Percentiles rank a stretch among this genome's conserved stretches.
phyloP scores from a whole-genome alignment of 2,113 vertebrate genomes.

The Gallinago paraguaiae region DNA sequence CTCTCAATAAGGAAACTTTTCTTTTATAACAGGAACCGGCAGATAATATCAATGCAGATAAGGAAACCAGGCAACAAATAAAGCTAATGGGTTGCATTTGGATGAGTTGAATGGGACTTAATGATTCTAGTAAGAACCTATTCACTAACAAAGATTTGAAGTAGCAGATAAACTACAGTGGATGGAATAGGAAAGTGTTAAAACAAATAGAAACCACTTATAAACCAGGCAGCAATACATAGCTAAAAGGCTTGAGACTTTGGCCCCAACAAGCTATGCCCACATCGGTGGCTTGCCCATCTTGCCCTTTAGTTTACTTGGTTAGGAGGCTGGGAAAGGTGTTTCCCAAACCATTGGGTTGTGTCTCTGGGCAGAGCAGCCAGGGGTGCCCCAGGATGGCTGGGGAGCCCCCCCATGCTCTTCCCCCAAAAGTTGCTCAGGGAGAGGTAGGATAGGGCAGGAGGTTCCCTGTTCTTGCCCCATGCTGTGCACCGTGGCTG shows the following conservation, averaged over 20 bases:
- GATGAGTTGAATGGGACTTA: constrained; percentile 30
- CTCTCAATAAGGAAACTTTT: not conserved
- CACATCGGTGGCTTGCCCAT: not conserved
- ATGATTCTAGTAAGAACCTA: not conserved
- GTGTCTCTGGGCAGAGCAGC: not conserved
- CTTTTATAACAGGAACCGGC: constrained; percentile 3
- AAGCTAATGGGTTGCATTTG: constrained; percentile 36
- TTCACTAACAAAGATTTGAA: not conserved
- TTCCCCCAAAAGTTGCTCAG: no score
- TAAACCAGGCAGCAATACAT: not conserved
- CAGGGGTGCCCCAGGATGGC: no score
- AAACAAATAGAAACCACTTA: constrained; percentile 50
- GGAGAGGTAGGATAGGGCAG: rapidly evolving
- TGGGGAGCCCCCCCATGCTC: not conserved
- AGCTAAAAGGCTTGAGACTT: not conserved
- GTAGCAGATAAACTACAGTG: not conserved
- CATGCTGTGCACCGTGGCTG: rapidly evolving
- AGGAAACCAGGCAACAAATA: constrained; percentile 47
- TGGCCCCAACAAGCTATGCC: not conserved
- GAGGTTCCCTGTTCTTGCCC: not conserved
- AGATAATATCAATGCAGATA: constrained; percentile 38
- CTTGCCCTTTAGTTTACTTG: not conserved
- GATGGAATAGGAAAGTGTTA: constrained; percentile 12
- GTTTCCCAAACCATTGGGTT: rapidly evolving
- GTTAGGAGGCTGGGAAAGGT: not conserved